Evolutionary conservation across 2,888 invertebrate species (phyloP).

Genomic region (Galeruca laticollis): DNA sequence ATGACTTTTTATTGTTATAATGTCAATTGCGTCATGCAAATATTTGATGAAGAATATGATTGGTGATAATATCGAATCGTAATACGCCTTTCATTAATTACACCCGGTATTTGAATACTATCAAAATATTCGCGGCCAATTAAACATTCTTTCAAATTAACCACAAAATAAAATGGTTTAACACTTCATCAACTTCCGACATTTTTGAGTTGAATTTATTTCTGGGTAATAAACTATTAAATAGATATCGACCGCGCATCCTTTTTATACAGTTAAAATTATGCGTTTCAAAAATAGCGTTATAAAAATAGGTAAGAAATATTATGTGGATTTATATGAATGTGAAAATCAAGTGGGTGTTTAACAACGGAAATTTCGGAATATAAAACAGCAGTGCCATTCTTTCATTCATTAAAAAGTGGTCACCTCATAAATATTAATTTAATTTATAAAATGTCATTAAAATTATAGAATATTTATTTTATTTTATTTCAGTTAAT

Average conservation of each 20-base stretch:
- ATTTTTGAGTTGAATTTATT: neutral
- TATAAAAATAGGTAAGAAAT: slow-evolving; percentile 1
- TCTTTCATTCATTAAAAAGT: neutral
- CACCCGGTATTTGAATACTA: too few relatives aligned
- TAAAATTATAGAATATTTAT: too few relatives aligned
- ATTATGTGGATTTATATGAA: neutral
- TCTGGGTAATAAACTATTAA: neutral
- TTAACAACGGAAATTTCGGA: neutral
- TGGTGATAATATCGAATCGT: too few relatives aligned
- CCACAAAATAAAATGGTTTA: neutral
- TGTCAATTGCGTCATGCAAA: too few relatives aligned
- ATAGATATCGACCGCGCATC: neutral
- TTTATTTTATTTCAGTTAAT: too few relatives aligned
- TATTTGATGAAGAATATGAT: too few relatives aligned
- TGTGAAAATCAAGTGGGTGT: neutral
- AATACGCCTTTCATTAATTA: too few relatives aligned
- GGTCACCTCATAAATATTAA: neutral
- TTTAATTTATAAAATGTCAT: too few relatives aligned
- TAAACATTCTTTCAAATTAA: too few relatives aligned
- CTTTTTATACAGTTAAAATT: neutral
- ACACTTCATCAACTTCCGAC: neutral
- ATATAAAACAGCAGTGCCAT: neutral
- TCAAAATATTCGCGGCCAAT: too few relatives aligned
- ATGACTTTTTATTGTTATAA: too few relatives aligned
- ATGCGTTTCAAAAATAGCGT: neutral